Conservation (phyloP, 2,797 vertebrate genomes). For the Acipenser ruthenus region DNA sequence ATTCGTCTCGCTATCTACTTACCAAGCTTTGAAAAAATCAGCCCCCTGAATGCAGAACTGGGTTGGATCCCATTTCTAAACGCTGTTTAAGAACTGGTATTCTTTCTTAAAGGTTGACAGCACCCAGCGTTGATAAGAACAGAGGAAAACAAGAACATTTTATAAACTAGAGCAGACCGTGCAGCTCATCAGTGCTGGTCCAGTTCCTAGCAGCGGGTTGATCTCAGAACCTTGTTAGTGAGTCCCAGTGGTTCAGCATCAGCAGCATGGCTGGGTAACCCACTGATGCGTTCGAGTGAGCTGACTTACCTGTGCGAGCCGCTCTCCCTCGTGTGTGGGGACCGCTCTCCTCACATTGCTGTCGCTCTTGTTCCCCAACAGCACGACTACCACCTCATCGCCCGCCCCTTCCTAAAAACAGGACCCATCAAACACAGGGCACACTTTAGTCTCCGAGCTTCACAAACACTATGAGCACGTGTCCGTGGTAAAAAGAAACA, state of each 20-base stretch:
- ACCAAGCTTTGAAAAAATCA: background rate
- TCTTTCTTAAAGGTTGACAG: too few relatives aligned
- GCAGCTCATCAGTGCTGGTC: background rate
- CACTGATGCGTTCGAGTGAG: background rate
- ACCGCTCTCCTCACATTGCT: constrained; percentile 53
- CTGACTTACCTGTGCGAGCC: constrained; percentile 67
- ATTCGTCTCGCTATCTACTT: too few relatives aligned
- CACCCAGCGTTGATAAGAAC: background rate
- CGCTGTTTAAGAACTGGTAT: too few relatives aligned
- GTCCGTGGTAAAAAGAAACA: too few relatives aligned
- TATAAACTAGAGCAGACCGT: background rate
- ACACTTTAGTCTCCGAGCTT: background rate
- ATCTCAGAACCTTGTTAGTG: background rate
- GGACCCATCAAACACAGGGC: background rate
- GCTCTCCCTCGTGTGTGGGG: constrained; percentile 51
- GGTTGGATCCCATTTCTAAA: too few relatives aligned
- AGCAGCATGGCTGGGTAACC: too few relatives aligned
- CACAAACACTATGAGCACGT: background rate
- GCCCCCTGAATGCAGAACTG: too few relatives aligned
- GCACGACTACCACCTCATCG: constrained; percentile 57
- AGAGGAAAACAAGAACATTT: background rate
- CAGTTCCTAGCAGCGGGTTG: background rate
- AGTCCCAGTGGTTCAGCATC: background rate
- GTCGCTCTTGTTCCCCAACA: constrained; percentile 88
- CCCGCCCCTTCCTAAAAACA: constrained; percentile 61